A percentile compares a stretch with the other conserved stretches of the same genome.
Evolutionary conservation across 2,888 invertebrate genomes (phyloP).

Genomic region (Agriopis leucophaearia): DNA sequence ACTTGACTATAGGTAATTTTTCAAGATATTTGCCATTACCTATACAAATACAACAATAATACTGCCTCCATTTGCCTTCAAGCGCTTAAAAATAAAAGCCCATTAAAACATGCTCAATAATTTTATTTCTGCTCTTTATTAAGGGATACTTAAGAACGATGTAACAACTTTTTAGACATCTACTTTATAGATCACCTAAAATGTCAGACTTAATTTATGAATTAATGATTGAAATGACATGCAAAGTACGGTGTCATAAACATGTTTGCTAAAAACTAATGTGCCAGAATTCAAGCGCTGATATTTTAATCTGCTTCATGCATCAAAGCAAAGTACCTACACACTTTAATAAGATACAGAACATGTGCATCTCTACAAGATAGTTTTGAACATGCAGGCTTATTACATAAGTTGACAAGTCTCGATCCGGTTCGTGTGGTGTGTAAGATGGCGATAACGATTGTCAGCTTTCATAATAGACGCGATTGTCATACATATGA

Average conservation of each 20-base stretch:
- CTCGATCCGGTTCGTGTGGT: no score
- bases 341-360: conserved; percentile 4
- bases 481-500: no score
- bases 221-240: neutral
- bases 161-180: neutral
- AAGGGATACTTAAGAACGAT: neutral
- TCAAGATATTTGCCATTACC: no score
- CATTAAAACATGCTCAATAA: conserved; percentile 5
- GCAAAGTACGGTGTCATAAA: neutral
- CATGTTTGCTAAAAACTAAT: no score
- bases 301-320: neutral
- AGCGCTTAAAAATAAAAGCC: neutral
- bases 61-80: neutral
- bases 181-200: no score
- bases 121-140: neutral
- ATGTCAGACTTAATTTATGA: no score
- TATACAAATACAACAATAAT: no score
- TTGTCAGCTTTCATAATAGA: no score
- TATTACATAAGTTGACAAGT: no score
- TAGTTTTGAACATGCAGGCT: conserved; percentile 10
- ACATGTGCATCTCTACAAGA: neutral
- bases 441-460: no score
- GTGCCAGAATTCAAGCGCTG: neutral
- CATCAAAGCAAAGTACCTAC: neutral
- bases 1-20: no score